Percentiles rank a stretch among this genome's conserved stretches.
These are phyloP conservation scores for Pipistrellus kuhlii DNA, from an alignment of 2,797 vertebrate species.

Conservation along the genomic window DNA sequence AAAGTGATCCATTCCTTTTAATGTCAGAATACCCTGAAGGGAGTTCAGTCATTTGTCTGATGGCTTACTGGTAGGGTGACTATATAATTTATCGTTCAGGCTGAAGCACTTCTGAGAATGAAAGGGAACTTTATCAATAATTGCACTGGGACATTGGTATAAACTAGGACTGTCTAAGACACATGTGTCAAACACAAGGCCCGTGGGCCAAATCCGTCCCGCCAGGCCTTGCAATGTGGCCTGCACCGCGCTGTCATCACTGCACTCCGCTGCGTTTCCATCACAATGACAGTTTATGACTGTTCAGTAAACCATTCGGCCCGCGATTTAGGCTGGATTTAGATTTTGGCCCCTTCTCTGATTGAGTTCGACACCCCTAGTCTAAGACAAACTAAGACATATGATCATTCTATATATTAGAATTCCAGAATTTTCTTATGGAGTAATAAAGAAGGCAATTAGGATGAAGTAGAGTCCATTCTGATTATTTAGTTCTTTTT, in stretches of 20 bases:
- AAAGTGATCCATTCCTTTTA: constrained; percentile 74
- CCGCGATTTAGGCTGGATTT: too few relatives aligned
- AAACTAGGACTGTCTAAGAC: background rate
- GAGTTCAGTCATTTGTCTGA: constrained; percentile 72
- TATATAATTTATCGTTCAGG: constrained; percentile 58
- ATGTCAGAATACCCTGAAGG: constrained; percentile 69
- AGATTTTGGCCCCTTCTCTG: too few relatives aligned
- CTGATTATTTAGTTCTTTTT: background rate
- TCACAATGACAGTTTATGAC: too few relatives aligned
- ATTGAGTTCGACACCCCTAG: too few relatives aligned
- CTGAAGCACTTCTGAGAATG: constrained; percentile 32
- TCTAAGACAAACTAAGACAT: background rate
- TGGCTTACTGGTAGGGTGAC: constrained; percentile 61
- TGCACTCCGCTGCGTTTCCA: too few relatives aligned
- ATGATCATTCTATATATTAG: background rate
- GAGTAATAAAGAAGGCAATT: background rate
- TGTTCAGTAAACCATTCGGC: too few relatives aligned
- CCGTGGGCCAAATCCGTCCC: too few relatives aligned
- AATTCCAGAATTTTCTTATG: background rate
- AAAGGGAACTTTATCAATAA: constrained; percentile 60
- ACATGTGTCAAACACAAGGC: too few relatives aligned
- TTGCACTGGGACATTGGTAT: background rate
- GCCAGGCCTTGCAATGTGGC: too few relatives aligned
- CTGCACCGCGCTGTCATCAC: too few relatives aligned
- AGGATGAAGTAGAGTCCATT: background rate